Conservation (phyloP, 1,140 invertebrate species). For the Danaus melanippus region DNA sequence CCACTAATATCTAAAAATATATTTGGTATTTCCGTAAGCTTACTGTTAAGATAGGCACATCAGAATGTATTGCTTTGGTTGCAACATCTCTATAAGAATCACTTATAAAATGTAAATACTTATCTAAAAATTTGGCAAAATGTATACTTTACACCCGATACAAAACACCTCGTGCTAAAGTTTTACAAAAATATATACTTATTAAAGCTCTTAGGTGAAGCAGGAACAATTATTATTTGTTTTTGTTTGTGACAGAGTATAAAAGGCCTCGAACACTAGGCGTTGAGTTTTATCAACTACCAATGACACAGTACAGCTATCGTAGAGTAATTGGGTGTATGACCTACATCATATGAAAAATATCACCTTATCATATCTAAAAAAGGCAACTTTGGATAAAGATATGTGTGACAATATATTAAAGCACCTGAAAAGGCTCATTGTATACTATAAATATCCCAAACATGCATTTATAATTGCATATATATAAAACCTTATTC, state of each 20-base stretch:
- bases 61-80: constrained; percentile 69
- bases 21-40: constrained; percentile 50
- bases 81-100: constrained; percentile 59
- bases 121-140: constrained; percentile 67
- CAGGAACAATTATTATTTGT: constrained; percentile 53
- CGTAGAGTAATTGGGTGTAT: constrained; percentile 54
- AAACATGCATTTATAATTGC: constrained; percentile 54
- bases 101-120: constrained; percentile 40
- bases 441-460: constrained; percentile 46
- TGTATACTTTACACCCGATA: constrained; percentile 45
- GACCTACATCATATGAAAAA: constrained; percentile 58
- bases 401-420: constrained; percentile 61
- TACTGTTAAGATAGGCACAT: constrained; percentile 59
- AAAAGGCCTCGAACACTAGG: constrained; percentile 47
- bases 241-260: constrained; percentile 35
- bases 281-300: constrained; percentile 51
- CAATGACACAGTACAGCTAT: constrained; percentile 56
- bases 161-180: constrained; percentile 47
- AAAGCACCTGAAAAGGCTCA: constrained; percentile 64
- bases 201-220: constrained; percentile 58
- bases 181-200: constrained; percentile 61
- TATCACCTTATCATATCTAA: constrained; percentile 67
- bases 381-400: constrained; percentile 71
- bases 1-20: constrained; percentile 49
- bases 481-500: constrained; percentile 59